Base-by-base conservation (phyloP, 1,140 invertebrate species). In the Trachymyrmex cornetzi region DNA sequence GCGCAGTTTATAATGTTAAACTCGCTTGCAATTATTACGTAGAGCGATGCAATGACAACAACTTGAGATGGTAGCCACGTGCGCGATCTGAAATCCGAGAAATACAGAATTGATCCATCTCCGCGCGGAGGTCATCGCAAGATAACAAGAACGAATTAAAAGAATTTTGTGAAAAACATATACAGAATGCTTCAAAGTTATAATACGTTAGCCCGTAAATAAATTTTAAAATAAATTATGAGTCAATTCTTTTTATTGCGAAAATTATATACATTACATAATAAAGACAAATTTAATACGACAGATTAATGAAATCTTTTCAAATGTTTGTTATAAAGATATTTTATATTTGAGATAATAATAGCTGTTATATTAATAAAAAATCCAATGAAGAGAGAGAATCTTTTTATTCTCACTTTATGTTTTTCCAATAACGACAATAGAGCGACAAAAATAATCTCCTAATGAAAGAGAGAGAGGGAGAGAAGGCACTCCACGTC, bases 381-480 rank as follows among this genome's bases (percentile, higher is more conserved):
- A 75, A 75, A 75, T 57, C n/a, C n/a, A 59, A 59, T 57, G n/a
- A 30, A 53, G n/a, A n/a, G n/a, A n/a, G n/a, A n/a, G 24, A 75
- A 24, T 24, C n/a, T 38, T 75, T 44, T 59, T 24, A 59, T 38
- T 59, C 0, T 44, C 30, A 9, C 34, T 75, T 14, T 16, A 61
- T 38, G 9, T 24, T 61, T 34, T 61, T 77, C 14, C 22, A 59
- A 44, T 44, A 61, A 44, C 9, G 30, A 59, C 9, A 38, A 75
- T 59, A 59, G 14, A 16, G 30, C 6, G n/a, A 38, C 0, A 19
- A 77, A 77, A 77, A 77, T 14, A 61, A 61, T 77, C n/a, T 75
- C 6, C 57, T n/a, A 59, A 38, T 22, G 1, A n/a, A 11, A 44
- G 38, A 44, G 9, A 44, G 38, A 44, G 38, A 44, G 38, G 7